These are phyloP conservation scores for Sipunculus nudus DNA, from an alignment of 2,888 invertebrate species.

Conservation along the genomic window DNA sequence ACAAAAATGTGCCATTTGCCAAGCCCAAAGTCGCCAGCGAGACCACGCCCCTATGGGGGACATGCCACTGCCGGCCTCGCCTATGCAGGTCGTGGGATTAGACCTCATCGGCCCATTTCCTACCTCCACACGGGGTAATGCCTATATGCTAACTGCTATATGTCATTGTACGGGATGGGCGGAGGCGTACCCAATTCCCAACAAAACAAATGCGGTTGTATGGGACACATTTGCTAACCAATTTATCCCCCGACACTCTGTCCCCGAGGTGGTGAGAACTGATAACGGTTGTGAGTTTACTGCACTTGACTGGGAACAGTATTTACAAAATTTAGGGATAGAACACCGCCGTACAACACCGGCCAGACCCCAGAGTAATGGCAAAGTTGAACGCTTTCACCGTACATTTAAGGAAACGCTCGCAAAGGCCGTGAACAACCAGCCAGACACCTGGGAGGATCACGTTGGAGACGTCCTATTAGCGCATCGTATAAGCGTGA, in stretches of 20 bases:
- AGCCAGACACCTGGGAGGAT: constrained; percentile 2
- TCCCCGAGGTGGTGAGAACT: constrained; percentile 5
- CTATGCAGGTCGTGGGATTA: background rate
- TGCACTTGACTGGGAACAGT: background rate
- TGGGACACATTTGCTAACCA: constrained; percentile 1
- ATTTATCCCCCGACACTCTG: constrained; percentile 4
- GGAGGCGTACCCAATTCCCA: constrained; percentile 2
- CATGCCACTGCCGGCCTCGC: background rate
- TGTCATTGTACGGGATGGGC: constrained; percentile 15
- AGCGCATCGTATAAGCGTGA: constrained; percentile 7
- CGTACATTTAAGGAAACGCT: background rate
- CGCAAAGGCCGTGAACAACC: background rate
- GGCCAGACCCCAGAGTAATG: constrained; percentile 8
- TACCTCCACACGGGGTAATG: constrained; percentile 1
- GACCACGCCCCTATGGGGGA: background rate
- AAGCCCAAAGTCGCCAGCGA: background rate
- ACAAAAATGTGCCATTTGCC: constrained; percentile 3
- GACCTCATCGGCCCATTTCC: constrained; percentile 11
- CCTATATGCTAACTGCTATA: background rate
- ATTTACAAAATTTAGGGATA: background rate
- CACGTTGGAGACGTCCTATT: background rate
- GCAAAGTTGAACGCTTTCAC: background rate
- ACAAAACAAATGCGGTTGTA: constrained; percentile 9
- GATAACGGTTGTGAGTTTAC: constrained; percentile 10
- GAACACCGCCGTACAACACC: constrained; percentile 11